phyloP scores from a whole-genome alignment of 2,888 invertebrate genomes.

The Nemoura dubitans region DNA sequence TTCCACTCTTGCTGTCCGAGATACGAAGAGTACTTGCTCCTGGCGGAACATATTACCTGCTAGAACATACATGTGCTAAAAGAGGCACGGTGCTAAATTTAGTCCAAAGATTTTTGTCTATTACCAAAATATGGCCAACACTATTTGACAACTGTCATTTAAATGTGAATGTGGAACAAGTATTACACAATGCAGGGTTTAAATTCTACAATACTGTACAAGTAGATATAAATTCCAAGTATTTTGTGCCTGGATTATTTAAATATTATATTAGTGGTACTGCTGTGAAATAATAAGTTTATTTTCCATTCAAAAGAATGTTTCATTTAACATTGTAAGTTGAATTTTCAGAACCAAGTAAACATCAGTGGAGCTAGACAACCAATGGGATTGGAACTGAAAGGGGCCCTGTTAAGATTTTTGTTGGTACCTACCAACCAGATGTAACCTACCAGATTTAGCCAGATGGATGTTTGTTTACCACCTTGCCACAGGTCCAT shows the following conservation, averaged over 20 bases:
- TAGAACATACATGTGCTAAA: background rate
- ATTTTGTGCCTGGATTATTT: background rate
- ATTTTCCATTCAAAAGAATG: background rate
- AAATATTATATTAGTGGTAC: background rate
- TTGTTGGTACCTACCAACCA: no score
- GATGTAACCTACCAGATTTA: no score
- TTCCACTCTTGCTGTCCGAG: background rate
- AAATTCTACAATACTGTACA: background rate
- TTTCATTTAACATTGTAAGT: background rate
- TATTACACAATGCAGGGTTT: background rate
- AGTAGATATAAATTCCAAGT: background rate
- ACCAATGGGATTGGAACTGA: no score
- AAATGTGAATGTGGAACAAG: background rate
- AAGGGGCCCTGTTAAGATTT: no score
- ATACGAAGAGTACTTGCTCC: background rate
- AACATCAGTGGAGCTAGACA: no score
- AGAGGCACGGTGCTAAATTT: background rate
- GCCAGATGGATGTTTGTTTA: no score
- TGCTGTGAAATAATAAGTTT: background rate
- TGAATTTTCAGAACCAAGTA: no score
- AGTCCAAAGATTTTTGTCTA: background rate
- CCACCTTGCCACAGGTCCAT: no score
- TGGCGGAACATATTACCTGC: background rate
- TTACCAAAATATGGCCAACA: constrained; percentile 2
- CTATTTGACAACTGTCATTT: constrained; percentile 19